Evolutionary conservation across 2,113 vertebrate genomes (phyloP).

Genomic region (Nycticryphes semicollaris): DNA sequence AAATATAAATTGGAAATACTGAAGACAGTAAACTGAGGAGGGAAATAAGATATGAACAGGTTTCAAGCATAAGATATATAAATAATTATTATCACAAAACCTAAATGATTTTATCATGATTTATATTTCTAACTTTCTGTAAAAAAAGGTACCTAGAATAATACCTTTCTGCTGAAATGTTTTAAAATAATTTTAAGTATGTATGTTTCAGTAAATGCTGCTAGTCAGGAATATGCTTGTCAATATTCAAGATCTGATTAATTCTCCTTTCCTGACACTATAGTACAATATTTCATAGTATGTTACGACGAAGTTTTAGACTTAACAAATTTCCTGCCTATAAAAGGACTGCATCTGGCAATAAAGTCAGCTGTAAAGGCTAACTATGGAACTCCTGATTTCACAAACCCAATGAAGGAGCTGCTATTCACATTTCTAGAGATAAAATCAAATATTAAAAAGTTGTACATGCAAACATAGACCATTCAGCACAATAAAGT

Average conservation of each 20-base stretch:
- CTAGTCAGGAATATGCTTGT: background rate
- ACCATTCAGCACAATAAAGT: background rate
- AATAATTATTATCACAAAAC: background rate
- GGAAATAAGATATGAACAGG: background rate
- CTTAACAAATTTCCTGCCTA: background rate
- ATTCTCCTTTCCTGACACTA: background rate
- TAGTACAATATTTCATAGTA: background rate
- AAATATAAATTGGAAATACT: accelerated
- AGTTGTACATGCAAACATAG: background rate
- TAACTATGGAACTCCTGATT: background rate
- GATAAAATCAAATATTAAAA: background rate
- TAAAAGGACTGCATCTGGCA: background rate
- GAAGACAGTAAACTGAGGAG: background rate
- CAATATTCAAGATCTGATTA: background rate
- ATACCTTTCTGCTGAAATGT: background rate
- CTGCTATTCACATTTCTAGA: background rate
- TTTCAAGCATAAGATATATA: background rate
- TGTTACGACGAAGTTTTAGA: background rate
- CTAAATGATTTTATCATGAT: background rate
- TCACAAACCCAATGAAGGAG: background rate
- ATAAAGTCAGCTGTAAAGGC: background rate
- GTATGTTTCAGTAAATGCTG: background rate
- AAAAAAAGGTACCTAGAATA: background rate
- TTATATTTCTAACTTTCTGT: background rate
- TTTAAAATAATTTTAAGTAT: background rate